Evolutionary conservation across 2,888 invertebrate genomes (phyloP).

Genomic region (Ormyrus pomaceus): DNA sequence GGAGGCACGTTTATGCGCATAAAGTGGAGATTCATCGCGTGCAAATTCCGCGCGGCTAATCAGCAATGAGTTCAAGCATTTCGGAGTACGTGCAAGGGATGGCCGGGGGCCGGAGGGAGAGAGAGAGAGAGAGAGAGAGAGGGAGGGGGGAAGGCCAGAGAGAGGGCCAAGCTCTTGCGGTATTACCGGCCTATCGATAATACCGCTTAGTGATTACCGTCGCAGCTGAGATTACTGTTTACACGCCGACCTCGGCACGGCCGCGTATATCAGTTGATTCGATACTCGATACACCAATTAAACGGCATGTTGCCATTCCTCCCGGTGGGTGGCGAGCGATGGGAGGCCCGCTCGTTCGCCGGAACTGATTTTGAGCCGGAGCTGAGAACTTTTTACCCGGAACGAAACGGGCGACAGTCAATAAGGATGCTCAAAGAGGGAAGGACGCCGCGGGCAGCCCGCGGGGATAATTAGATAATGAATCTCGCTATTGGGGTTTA

Average conservation of each 20-base stretch:
- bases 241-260: conserved; percentile 12
- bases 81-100: not conserved
- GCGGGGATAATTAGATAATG: too few species aligned
- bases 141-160: not conserved
- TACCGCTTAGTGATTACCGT: conserved; percentile 47
- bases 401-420: too few species aligned
- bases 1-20: conserved; percentile 11
- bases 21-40: conserved; percentile 37
- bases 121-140: conserved; percentile 3
- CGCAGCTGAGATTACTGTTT: conserved; percentile 46
- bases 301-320: conserved; percentile 27
- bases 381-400: too few species aligned
- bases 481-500: too few species aligned
- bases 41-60: conserved; percentile 45
- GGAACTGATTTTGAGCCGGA: too few species aligned
- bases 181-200: conserved; percentile 46
- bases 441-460: too few species aligned
- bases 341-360: too few species aligned
- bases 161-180: conserved; percentile 25
- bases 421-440: too few species aligned
- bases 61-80: conserved; percentile 56
- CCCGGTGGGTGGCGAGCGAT: not conserved
- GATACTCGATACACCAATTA: conserved; percentile 44
- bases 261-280: conserved; percentile 47
- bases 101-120: not conserved